Evolutionary conservation across 2,113 vertebrate species (phyloP), one percentile per base, ranked within the genome.

Genomic region (Poeciliopsis retropinna): DNA sequence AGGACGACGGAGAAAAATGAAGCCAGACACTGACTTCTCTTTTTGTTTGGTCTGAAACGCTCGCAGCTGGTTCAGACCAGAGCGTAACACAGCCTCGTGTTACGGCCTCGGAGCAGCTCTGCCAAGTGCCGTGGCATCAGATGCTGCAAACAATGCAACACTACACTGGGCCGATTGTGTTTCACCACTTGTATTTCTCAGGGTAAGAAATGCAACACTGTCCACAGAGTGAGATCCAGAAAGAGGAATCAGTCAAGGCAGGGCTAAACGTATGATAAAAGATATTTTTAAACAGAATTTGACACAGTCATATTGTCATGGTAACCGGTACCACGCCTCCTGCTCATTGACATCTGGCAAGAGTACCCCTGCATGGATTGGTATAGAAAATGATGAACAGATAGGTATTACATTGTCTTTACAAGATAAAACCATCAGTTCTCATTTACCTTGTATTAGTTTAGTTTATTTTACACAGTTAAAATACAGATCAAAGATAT

Each of bases 91-190:
- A 51, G 84, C 85, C 85, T 83, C 80, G 82, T 90, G 76, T 73
- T 82, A 65, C 81, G 67, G 78, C 83, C 81, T 78, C 63, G 41
- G 51, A 60, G 87, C 74, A 73, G 54, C 80, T 65, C 83, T 81
- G 85, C 83, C 89, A 80, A 90, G 87, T 83, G 83, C 79, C 12
- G 64, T 78, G 76, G 89, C 86, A 29, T 89, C 90, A 82, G 82
- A 90, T 91, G 86, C 86, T 85, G 82, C 90, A 84, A 90, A 92
- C 89, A 89, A 84, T 89, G 92, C 80, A 92, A 90, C 31, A 79
- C 86, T 89, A 91, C 37, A 91, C 81, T 71, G 66, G 79, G 79
- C 82, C 75, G 90, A 88, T 90, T 91, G 89, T 88, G 86, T 92
- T 93, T 90, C 89, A 84, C 78, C 70, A 70, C 73, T 88, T 89